Evolutionary conservation across 2,888 invertebrate species (phyloP).

Genomic region (Andricus quercusramuli): DNA sequence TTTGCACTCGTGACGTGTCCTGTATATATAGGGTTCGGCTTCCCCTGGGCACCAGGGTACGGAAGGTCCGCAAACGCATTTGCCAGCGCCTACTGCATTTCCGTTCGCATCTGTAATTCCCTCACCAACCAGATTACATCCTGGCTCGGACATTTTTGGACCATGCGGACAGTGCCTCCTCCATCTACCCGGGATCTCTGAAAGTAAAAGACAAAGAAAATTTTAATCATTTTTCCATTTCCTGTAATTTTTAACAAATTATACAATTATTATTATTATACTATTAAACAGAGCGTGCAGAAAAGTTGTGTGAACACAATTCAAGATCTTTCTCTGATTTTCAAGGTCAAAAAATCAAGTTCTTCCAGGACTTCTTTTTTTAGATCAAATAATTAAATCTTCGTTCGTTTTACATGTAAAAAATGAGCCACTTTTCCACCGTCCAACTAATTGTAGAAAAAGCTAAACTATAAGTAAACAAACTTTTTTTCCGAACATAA

Average conservation of each 20-base stretch:
- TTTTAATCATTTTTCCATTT: neutral
- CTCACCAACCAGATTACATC: slow-evolving; percentile 75
- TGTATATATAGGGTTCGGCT: slow-evolving; percentile 72
- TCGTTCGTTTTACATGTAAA: too few species aligned
- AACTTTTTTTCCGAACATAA: too few species aligned
- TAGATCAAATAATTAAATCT: too few species aligned
- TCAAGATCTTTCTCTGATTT: too few species aligned
- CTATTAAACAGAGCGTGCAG: too few species aligned
- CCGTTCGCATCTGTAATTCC: slow-evolving; percentile 60
- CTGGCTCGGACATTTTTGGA: slow-evolving; percentile 69
- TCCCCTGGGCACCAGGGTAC: slow-evolving; percentile 75
- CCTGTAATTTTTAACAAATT: neutral
- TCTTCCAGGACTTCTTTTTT: too few species aligned
- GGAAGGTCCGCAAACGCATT: slow-evolving; percentile 73
- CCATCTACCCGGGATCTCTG: slow-evolving; percentile 76
- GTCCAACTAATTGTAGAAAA: too few species aligned
- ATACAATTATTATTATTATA: too few species aligned
- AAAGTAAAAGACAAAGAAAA: slow-evolving; percentile 43
- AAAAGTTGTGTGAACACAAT: too few species aligned
- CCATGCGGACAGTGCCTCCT: slow-evolving; percentile 73
- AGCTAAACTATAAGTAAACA: too few species aligned
- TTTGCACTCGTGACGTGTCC: slow-evolving; percentile 73
- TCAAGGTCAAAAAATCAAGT: too few species aligned
- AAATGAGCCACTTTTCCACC: too few species aligned
- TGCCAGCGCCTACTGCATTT: slow-evolving; percentile 65